These are phyloP conservation scores for Stegodyphus dumicola DNA, from an alignment of 1,140 invertebrate genomes.

Conservation along the genomic window DNA sequence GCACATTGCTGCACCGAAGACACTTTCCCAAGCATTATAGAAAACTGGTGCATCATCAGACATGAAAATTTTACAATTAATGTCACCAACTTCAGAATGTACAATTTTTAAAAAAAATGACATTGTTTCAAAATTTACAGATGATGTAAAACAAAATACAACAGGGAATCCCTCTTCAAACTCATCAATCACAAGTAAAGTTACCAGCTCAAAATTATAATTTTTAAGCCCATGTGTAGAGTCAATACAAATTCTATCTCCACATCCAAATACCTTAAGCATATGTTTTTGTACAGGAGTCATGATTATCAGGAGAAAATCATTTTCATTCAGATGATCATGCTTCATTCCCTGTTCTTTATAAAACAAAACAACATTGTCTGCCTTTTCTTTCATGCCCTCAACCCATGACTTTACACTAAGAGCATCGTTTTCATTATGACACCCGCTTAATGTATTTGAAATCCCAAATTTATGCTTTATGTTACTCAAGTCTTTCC, in stretches of 20 bases:
- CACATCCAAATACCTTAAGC: conserved; percentile 17
- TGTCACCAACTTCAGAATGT: conserved; percentile 31
- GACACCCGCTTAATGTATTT: no score
- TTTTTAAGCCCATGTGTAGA: conserved; percentile 38
- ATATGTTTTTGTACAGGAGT: conserved; percentile 15
- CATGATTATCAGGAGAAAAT: conserved; percentile 24
- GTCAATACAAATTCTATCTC: conserved; percentile 38
- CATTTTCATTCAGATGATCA: not conserved
- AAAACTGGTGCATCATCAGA: conserved; percentile 14
- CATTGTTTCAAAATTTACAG: not conserved
- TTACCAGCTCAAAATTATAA: conserved; percentile 42
- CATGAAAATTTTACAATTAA: conserved; percentile 14
- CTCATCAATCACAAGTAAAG: conserved; percentile 35
- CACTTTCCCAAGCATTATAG: conserved; percentile 4
- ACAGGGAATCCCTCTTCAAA: conserved; percentile 26
- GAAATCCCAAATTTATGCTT: no score
- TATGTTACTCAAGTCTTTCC: no score
- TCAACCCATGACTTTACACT: not conserved
- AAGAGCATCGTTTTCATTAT: not conserved
- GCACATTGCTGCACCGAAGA: not conserved
- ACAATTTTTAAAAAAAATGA: no score
- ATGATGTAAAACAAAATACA: not conserved
- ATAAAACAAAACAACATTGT: conserved; percentile 15
- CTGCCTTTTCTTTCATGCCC: not conserved
- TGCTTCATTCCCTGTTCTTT: not conserved